A percentile compares a stretch with the other conserved stretches of the same genome.
Conservation (phyloP, 2,797 vertebrate species). For the Rhincodon typus region DNA sequence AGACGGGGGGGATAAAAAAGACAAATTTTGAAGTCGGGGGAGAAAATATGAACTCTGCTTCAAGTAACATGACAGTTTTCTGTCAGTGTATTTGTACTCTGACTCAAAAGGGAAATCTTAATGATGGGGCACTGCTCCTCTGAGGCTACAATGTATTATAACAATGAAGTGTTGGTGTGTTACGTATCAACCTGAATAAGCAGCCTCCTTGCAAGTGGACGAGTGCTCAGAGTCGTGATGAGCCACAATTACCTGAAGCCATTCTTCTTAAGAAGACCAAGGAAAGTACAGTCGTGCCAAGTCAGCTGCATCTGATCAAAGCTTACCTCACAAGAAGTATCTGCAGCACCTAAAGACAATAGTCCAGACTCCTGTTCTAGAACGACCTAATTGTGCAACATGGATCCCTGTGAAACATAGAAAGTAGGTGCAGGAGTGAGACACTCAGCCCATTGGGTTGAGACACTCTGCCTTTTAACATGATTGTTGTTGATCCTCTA, state of each 20-base stretch:
- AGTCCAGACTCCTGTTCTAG: no score
- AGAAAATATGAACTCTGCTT: not conserved
- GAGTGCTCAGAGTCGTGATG: not conserved
- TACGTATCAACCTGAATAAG: not conserved
- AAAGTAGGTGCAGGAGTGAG: no score
- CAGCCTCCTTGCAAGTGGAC: not conserved
- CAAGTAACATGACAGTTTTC: not conserved
- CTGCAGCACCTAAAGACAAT: not conserved
- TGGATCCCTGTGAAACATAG: not conserved
- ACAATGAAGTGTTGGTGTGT: not conserved
- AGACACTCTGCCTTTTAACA: no score
- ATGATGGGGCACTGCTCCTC: not conserved
- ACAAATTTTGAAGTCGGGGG: not conserved
- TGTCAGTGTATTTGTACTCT: slow-evolving; percentile 17
- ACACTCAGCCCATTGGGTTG: no score
- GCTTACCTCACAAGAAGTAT: not conserved
- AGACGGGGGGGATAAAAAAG: no score
- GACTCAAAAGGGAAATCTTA: not conserved
- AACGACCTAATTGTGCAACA: not conserved
- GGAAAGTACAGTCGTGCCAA: not conserved
- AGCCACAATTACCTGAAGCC: not conserved
- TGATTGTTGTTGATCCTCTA: no score
- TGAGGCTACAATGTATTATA: not conserved
- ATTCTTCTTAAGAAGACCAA: not conserved
- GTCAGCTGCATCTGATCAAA: not conserved